Conservation (phyloP, 1,140 invertebrate genomes). For the Pemphigus obesinymphae region DNA sequence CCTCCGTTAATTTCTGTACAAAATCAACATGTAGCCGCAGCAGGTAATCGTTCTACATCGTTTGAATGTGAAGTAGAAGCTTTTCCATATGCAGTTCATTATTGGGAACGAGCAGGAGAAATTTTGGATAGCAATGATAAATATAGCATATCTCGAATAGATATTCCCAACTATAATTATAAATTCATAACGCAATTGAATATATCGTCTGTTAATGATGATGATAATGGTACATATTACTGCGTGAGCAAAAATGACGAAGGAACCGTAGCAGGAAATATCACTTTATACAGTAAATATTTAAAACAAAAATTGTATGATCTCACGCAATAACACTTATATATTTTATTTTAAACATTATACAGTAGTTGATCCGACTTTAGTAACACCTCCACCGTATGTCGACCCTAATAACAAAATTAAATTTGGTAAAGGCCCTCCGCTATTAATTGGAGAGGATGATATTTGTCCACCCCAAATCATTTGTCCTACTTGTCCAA, state of each 20-base stretch:
- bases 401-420: slow-evolving; percentile 26
- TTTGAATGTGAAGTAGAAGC: slow-evolving; percentile 84
- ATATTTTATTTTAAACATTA: neutral
- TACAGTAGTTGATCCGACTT: slow-evolving; percentile 53
- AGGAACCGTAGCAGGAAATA: slow-evolving; percentile 68
- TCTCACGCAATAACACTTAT: neutral
- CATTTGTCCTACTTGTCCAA: slow-evolving; percentile 58
- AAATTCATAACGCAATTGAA: slow-evolving; percentile 65
- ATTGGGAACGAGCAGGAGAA: slow-evolving; percentile 75
- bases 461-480: slow-evolving; percentile 61
- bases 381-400: slow-evolving; percentile 51
- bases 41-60: slow-evolving; percentile 63
- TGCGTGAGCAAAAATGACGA: slow-evolving; percentile 80
- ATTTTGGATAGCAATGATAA: slow-evolving; percentile 59
- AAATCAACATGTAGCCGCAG: slow-evolving; percentile 66
- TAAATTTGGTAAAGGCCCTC: slow-evolving; percentile 48
- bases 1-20: slow-evolving; percentile 73
- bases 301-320: neutral
- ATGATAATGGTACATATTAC: slow-evolving; percentile 70
- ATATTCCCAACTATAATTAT: slow-evolving; percentile 55
- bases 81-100: slow-evolving; percentile 75
- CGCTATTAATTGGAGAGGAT: slow-evolving; percentile 52
- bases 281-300: slow-evolving; percentile 49
- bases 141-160: slow-evolving; percentile 54
- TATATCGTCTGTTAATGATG: slow-evolving; percentile 60